These are phyloP conservation scores for Chlamydotis undulata DNA, from an alignment of 2,113 vertebrate genomes.

Conservation along the genomic window DNA sequence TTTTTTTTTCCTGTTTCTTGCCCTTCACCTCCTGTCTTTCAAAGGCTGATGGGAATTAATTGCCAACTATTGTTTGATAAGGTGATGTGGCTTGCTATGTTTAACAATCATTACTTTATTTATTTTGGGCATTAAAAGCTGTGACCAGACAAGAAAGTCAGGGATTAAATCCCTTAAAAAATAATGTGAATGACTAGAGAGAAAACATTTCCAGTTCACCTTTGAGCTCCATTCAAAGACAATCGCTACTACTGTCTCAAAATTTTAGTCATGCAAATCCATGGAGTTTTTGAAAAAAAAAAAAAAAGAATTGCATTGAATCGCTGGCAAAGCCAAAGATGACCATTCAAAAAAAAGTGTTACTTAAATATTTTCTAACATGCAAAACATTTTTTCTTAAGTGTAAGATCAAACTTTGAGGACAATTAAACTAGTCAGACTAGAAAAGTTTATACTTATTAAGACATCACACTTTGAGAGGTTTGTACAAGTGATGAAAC, in stretches of 20 bases:
- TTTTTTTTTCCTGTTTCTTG: not conserved
- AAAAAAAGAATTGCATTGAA: fast-evolving
- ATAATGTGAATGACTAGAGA: not conserved
- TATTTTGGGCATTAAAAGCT: not conserved
- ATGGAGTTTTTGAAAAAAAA: not conserved
- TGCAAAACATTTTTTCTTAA: not conserved
- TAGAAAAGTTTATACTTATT: not conserved
- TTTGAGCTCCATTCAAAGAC: not conserved
- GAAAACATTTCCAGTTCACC: not conserved
- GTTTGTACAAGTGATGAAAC: not conserved
- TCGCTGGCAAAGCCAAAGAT: not conserved
- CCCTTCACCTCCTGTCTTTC: not conserved
- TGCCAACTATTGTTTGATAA: not conserved
- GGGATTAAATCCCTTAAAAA: not conserved
- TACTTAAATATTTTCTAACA: not conserved
- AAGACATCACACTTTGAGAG: not conserved
- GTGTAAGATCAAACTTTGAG: not conserved
- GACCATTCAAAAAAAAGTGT: fast-evolving
- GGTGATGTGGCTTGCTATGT: not conserved
- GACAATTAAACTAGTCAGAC: not conserved
- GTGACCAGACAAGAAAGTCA: not conserved
- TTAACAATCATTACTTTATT: not conserved
- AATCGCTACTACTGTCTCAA: not conserved
- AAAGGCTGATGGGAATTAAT: not conserved
- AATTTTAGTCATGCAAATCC: not conserved